These are phyloP conservation scores for Nothocercus nigrocapillus DNA, from an alignment of 2,113 vertebrate genomes.

Conservation along the genomic window DNA sequence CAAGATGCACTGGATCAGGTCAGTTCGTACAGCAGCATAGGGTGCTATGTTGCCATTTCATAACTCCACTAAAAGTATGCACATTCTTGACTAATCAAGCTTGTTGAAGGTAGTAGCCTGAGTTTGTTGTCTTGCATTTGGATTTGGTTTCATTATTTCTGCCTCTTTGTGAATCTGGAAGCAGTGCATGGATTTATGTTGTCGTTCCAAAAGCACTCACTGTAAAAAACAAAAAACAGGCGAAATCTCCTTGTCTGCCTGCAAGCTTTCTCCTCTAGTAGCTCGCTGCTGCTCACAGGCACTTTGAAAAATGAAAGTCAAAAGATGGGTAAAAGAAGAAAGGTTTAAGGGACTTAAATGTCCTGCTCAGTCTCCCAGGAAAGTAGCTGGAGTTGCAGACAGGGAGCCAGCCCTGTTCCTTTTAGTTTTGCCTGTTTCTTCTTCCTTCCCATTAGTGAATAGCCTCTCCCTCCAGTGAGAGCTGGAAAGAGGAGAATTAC, in stretches of 20 bases:
- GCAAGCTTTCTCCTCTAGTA: background rate
- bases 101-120: background rate
- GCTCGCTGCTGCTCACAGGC: background rate
- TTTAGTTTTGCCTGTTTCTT: background rate
- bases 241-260: background rate
- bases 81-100: background rate
- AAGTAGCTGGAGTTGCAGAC: background rate
- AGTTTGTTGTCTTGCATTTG: background rate
- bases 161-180: background rate
- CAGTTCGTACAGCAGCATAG: background rate
- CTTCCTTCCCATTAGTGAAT: background rate
- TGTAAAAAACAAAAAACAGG: background rate
- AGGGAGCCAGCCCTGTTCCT: accelerated
- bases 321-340: background rate
- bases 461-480: background rate
- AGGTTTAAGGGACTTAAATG: background rate
- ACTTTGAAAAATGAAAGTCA: background rate
- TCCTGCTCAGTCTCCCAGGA: background rate
- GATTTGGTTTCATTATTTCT: background rate
- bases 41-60: background rate
- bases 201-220: background rate
- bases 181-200: background rate
- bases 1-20: background rate
- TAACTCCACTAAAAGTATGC: background rate
- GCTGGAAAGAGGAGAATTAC: background rate